phyloP scores from a whole-genome alignment of 2,113 vertebrate genomes.

The Ellobius talpinus region DNA sequence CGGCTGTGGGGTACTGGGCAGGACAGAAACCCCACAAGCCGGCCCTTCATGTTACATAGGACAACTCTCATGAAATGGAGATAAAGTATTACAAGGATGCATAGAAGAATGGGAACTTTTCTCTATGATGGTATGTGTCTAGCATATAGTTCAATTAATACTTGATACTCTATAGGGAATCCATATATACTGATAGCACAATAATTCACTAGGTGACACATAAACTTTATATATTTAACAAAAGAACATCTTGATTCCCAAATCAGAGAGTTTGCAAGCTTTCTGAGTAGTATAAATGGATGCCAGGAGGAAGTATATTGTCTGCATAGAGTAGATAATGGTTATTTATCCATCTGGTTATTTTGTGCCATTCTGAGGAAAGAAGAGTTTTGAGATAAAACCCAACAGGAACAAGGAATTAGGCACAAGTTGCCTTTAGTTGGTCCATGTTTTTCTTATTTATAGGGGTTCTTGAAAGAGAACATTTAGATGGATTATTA shows the following conservation, averaged over 20 bases:
- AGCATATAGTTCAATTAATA: not conserved
- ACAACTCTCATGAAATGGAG: not conserved
- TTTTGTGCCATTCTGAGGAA: not conserved
- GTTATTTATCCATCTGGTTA: not conserved
- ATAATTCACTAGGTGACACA: not conserved
- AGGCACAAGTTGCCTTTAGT: not conserved
- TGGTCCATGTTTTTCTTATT: not conserved
- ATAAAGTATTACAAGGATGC: not conserved
- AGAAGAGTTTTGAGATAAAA: not conserved
- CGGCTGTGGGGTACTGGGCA: no score
- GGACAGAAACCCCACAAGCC: no score
- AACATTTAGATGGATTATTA: not conserved
- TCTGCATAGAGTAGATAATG: not conserved
- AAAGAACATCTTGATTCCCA: not conserved
- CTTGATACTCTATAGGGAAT: conserved; percentile 13
- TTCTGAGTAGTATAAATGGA: not conserved
- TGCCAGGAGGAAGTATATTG: not conserved
- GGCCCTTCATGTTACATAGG: no score
- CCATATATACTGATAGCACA: not conserved
- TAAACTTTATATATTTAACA: not conserved
- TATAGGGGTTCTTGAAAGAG: not conserved
- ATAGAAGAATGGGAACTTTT: not conserved
- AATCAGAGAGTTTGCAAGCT: not conserved
- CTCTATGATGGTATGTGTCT: not conserved
- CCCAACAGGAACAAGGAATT: not conserved